Conservation (phyloP, 2,888 invertebrate genomes). For the Epinotia demarniana region DNA sequence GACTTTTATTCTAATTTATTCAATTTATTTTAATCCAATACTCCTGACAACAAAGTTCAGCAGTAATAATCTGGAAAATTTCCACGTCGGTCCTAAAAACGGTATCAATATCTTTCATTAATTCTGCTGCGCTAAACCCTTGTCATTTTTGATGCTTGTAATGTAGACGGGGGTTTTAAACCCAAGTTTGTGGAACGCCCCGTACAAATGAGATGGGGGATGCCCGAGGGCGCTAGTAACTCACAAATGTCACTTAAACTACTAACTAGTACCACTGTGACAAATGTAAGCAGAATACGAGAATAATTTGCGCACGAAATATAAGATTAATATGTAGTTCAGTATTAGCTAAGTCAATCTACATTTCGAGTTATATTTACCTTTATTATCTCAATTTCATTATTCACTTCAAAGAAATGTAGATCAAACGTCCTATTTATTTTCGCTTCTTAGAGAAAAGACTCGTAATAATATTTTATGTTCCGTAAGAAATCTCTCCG, state of each 20-base stretch:
- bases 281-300: conserved; percentile 29
- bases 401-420: conserved; percentile 41
- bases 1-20: neutral
- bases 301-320: conserved; percentile 34
- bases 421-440: conserved; percentile 42
- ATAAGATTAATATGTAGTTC: conserved; percentile 32
- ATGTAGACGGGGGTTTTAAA: conserved; percentile 14
- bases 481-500: conserved; percentile 17
- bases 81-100: neutral
- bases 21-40: neutral
- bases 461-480: conserved; percentile 33
- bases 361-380: conserved; percentile 24
- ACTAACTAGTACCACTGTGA: conserved; percentile 34
- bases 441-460: conserved; percentile 21
- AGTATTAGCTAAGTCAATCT: conserved; percentile 19
- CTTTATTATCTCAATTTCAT: conserved; percentile 35
- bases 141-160: conserved; percentile 23
- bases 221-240: conserved; percentile 28
- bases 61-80: neutral
- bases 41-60: neutral
- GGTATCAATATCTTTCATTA: conserved; percentile 14
- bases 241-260: conserved; percentile 41
- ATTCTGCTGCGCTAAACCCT: neutral
- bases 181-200: conserved; percentile 35
- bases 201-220: conserved; percentile 38